A percentile compares a stretch with the other conserved stretches of the same genome.
These are phyloP conservation scores for Paramormyrops hopkinsi DNA, from an alignment of 2,797 vertebrate genomes.

Conservation along the genomic window DNA sequence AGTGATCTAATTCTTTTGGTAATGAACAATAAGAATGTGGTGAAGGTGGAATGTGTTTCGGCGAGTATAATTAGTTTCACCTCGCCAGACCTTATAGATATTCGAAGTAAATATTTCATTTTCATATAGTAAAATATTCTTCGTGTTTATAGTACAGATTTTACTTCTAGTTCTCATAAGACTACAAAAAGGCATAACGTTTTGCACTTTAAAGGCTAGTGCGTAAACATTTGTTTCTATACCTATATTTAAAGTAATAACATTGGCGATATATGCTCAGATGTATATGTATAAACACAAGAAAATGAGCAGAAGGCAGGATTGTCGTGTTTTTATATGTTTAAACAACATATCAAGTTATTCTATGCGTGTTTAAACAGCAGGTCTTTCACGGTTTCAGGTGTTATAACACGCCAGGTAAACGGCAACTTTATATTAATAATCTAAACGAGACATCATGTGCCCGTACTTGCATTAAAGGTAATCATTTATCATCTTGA, in stretches of 20 bases:
- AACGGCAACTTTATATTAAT: background rate
- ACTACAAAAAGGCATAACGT: background rate
- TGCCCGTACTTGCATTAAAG: constrained; percentile 13
- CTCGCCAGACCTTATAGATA: background rate
- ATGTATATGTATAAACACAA: background rate
- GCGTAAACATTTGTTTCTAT: background rate
- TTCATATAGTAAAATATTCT: background rate
- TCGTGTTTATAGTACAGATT: background rate
- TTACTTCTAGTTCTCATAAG: background rate
- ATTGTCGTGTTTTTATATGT: background rate
- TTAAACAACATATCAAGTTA: background rate
- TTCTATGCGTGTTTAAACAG: constrained; percentile 29
- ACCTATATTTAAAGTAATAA: background rate
- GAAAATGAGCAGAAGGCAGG: background rate
- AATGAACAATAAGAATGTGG: background rate
- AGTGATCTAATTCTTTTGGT: background rate
- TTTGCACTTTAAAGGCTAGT: background rate
- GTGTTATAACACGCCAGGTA: constrained; percentile 1
- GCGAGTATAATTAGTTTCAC: background rate
- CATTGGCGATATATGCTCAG: background rate
- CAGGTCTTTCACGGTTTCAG: constrained; percentile 30
- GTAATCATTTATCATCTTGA: constrained; percentile 21
- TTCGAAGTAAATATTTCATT: background rate
- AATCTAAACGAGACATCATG: background rate
- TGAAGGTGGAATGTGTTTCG: background rate